Evolutionary conservation across 1,140 invertebrate genomes (phyloP), one percentile per base, ranked within the genome.

Genomic region (Sarcophaga peregrina): DNA sequence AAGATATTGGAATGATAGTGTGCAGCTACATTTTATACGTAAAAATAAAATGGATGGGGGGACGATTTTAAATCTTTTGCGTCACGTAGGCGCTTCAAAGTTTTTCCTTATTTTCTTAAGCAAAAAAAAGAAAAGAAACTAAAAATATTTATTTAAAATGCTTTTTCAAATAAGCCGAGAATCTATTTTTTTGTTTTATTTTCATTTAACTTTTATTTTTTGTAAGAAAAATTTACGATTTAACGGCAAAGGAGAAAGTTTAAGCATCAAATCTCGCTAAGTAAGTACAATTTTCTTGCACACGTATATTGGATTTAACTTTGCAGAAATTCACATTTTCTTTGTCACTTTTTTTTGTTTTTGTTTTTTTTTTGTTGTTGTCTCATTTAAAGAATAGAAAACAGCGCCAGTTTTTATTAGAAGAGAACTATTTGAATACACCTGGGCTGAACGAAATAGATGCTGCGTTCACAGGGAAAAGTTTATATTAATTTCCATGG

Each of bases 1-100:
- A 37, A 37, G 25, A 37, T 37, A 37, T 37, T 37, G 25, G 25
- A 37, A 37, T 37, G 25, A 37, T 37, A 37, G 25, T 37, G 25
- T 37, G 25, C 4, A 2, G 25, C 4, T 37, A 37, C 25, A 37
- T 37, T 37, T 37, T 37, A 37, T 4, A 37, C 25, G 25, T 37
- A 2, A 37, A 37, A 37, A 81, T 25, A n/a, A 50, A 46, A 81
- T 13, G 48, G 25, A 37, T 1, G 25, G 25, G 25, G 25, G 15
- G 20, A 46, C 6, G 3, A 17, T 58, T 54, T 50, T 17, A 76
- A 75, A 76, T 87, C 84, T 87, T 85, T 86, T 88, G 86, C 87
- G 87, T 89, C 87, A 89, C 87, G 87, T 89, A 89, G 87, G 87
- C 87, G 87, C 85, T 87, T 87, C 86, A 89, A 88, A 88, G 86